Percentiles rank a stretch among this genome's conserved stretches.
Conservation (phyloP, 2,888 invertebrate species). For the Tetranychus truncatus region DNA sequence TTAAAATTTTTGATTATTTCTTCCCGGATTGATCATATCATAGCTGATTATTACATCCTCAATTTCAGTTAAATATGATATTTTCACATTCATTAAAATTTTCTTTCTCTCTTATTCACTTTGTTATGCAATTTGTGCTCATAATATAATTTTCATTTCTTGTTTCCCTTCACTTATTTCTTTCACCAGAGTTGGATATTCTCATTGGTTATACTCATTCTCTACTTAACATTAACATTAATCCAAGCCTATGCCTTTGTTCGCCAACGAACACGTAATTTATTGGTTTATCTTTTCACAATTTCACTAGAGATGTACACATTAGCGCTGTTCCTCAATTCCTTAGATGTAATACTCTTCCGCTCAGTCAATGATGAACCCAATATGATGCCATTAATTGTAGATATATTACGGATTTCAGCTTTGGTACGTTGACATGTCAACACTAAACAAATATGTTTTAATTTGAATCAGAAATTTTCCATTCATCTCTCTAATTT, state of each 20-base stretch:
- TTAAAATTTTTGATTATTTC: background rate
- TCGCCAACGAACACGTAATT: slow-evolving; percentile 53
- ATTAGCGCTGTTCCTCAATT: slow-evolving; percentile 46
- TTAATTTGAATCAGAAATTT: background rate
- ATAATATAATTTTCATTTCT: background rate
- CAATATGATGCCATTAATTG: background rate
- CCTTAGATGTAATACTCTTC: slow-evolving; percentile 7
- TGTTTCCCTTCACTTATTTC: background rate
- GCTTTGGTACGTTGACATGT: slow-evolving; percentile 2
- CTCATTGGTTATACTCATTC: slow-evolving; percentile 39
- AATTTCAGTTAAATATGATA: no score
- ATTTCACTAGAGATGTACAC: slow-evolving; percentile 67
- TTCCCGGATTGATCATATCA: background rate
- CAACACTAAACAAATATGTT: background rate
- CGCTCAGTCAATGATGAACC: background rate
- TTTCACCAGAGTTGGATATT: slow-evolving; percentile 8
- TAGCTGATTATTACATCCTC: background rate
- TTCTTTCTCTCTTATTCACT: background rate
- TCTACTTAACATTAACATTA: slow-evolving; percentile 64
- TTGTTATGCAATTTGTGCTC: background rate
- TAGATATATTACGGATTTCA: slow-evolving; percentile 4
- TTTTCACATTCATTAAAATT: background rate
- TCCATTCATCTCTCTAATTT: background rate
- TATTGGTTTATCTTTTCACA: slow-evolving; percentile 68
- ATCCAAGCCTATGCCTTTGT: slow-evolving; percentile 76